Evolutionary conservation across 2,888 invertebrate genomes (phyloP).

Genomic region (Branchipolynoe longqiensis): DNA sequence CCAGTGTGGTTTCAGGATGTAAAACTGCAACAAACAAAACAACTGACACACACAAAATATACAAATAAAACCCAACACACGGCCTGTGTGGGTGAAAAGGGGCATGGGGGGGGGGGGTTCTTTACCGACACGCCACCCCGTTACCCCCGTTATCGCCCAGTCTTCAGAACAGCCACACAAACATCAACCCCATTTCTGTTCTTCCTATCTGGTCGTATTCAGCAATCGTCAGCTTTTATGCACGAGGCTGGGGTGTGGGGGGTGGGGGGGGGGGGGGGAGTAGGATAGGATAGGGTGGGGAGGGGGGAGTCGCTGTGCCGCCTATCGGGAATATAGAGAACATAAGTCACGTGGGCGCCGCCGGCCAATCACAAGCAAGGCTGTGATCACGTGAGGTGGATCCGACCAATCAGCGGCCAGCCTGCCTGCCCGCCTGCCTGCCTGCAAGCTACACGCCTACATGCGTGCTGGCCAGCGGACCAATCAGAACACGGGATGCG

Average conservation of each 20-base stretch:
- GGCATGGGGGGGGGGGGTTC: too few species aligned
- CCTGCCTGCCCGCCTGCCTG: background rate
- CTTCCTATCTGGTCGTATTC: background rate
- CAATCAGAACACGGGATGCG: constrained; percentile 24
- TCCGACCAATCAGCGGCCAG: background rate
- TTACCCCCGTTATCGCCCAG: constrained; percentile 17
- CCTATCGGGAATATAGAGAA: constrained; percentile 38
- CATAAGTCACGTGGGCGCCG: constrained; percentile 7
- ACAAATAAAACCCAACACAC: too few species aligned
- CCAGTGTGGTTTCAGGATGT: too few species aligned
- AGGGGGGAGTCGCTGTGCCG: too few species aligned
- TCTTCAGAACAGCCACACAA: background rate
- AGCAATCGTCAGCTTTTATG: constrained; percentile 19
- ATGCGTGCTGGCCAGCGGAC: background rate
- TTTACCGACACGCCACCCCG: too few species aligned
- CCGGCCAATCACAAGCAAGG: constrained; percentile 3
- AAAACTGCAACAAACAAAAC: too few species aligned
- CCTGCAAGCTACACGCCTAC: too few species aligned
- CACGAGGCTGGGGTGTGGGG: background rate
- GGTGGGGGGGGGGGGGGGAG: too few species aligned
- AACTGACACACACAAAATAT: too few species aligned
- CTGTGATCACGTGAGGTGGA: constrained; percentile 12
- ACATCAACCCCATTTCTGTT: background rate
- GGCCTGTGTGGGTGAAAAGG: too few species aligned
- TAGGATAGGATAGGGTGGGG: too few species aligned